phyloP scores from a whole-genome alignment of 2,113 vertebrate species.

The Rhinoderma darwinii region DNA sequence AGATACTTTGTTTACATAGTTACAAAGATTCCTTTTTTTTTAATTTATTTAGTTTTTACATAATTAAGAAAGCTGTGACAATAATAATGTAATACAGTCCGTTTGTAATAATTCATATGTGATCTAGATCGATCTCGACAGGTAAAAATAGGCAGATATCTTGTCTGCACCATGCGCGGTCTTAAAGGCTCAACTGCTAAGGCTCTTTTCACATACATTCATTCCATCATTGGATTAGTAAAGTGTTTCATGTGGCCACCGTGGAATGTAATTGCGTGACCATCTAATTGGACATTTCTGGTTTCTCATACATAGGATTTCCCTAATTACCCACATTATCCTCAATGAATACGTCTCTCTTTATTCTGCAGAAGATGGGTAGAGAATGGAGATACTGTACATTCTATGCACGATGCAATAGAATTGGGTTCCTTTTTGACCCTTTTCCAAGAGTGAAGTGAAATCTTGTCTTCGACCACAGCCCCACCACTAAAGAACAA shows the following conservation, averaged over 20 bases:
- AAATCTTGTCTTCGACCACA: not conserved
- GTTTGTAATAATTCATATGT: too few species aligned
- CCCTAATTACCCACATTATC: not conserved
- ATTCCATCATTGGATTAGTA: not conserved
- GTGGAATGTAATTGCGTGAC: not conserved
- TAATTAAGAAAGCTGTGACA: too few species aligned
- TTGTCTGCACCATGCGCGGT: not conserved
- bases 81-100: too few species aligned
- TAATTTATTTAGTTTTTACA: too few species aligned
- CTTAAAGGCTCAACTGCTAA: not conserved
- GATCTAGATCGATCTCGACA: too few species aligned
- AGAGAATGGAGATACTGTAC: not conserved
- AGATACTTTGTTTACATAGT: too few species aligned
- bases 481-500: not conserved
- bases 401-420: not conserved
- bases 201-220: not conserved
- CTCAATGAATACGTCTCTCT: not conserved
- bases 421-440: not conserved
- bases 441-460: not conserved
- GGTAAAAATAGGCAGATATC: not conserved
- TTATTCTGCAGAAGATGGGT: not conserved
- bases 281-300: not conserved
- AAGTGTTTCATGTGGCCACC: not conserved
- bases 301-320: slow-evolving; percentile 1
- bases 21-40: too few species aligned